Conservation (phyloP, 2,888 invertebrate species). For the Lasius platythorax region DNA sequence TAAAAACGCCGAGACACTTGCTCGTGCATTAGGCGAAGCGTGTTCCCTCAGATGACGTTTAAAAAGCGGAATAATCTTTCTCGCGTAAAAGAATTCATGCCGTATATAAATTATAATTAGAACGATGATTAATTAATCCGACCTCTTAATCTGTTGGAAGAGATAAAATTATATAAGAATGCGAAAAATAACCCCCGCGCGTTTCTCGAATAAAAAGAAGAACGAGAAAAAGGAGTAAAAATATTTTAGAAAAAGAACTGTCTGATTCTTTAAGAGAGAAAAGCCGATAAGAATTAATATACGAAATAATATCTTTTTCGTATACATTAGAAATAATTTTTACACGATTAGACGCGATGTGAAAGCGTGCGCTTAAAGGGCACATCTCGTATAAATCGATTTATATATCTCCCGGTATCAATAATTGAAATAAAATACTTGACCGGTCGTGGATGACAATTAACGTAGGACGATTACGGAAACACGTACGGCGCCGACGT, state of each 20-base stretch:
- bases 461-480: constrained; percentile 46
- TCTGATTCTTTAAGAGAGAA: background rate
- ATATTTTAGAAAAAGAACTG: background rate
- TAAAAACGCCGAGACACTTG: constrained; percentile 7
- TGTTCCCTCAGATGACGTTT: constrained; percentile 19
- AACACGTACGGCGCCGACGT: constrained; percentile 35
- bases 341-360: background rate
- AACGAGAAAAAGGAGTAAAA: background rate
- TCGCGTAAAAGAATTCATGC: background rate
- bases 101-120: constrained; percentile 5
- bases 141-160: background rate
- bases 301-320: background rate
- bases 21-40: background rate
- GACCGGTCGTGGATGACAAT: constrained; percentile 38
- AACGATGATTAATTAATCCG: background rate
- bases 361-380: constrained; percentile 9
- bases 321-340: background rate
- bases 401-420: constrained; percentile 28
- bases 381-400: constrained; percentile 15
- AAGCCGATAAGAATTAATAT: background rate
- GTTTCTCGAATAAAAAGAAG: background rate
- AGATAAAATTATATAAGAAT: background rate
- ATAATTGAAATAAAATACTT: constrained; percentile 51
- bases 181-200: background rate
- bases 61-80: background rate